Conservation (phyloP, 2,888 invertebrate species). For the Hoplodrina blanda region DNA sequence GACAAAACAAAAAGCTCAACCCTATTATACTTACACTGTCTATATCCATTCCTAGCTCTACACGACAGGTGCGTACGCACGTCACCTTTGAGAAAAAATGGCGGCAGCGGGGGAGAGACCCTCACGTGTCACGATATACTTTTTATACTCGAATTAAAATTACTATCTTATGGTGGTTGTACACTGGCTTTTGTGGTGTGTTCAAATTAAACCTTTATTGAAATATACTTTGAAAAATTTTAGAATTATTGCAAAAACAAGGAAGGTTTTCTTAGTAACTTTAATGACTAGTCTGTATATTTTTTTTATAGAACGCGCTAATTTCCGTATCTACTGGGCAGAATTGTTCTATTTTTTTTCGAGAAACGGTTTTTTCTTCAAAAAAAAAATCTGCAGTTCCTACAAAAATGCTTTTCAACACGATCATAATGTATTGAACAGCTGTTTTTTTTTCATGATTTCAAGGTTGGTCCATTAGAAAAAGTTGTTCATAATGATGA, state of each 20-base stretch:
- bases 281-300: no score
- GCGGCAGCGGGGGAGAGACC: constrained; percentile 76
- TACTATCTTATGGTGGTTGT: constrained; percentile 38
- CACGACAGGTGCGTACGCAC: constrained; percentile 84
- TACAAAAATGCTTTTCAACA: no score
- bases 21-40: background rate
- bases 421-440: no score
- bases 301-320: no score
- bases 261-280: background rate
- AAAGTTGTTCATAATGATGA: no score
- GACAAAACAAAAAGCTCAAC: no score
- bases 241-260: background rate
- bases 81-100: constrained; percentile 85
- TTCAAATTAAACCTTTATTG: constrained; percentile 1
- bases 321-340: no score
- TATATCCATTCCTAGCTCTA: constrained; percentile 65
- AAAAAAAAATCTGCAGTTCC: no score
- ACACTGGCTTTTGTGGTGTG: constrained; percentile 24
- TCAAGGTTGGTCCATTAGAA: no score
- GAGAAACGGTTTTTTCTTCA: no score
- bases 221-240: background rate
- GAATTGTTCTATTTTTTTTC: no score
- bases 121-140: constrained; percentile 70
- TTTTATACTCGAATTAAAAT: constrained; percentile 65
- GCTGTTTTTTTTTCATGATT: no score